These are phyloP conservation scores for Ctenicera cuprea DNA, from an alignment of 2,888 invertebrate genomes.

Conservation along the genomic window DNA sequence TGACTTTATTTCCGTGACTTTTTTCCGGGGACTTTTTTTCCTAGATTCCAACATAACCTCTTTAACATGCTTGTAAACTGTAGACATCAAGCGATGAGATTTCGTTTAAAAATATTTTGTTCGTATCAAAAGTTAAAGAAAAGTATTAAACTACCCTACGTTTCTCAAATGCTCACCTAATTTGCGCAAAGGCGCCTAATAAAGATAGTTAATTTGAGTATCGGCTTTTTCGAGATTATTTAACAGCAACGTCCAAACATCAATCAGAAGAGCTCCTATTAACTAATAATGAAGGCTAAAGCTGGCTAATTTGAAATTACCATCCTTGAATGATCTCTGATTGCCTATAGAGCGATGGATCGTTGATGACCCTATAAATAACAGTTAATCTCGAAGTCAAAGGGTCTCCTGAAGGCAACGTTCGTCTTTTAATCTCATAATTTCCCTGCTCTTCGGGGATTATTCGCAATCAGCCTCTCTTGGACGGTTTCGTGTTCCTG, in stretches of 20 bases:
- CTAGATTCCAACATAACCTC: no score
- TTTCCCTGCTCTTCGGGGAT: conserved; percentile 61
- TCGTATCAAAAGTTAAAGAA: no score
- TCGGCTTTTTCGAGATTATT: background rate
- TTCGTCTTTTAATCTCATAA: conserved; percentile 66
- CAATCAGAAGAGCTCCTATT: conserved; percentile 44
- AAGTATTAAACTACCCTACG: no score
- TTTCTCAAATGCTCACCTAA: no score
- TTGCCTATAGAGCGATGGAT: conserved; percentile 69
- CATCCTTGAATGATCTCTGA: conserved; percentile 70
- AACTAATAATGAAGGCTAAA: conserved; percentile 55
- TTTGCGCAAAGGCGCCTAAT: background rate
- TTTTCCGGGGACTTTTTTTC: no score
- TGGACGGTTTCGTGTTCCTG: conserved; percentile 40
- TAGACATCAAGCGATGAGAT: no score
- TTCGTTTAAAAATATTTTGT: no score
- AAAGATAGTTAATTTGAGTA: conserved; percentile 2
- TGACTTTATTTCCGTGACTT: no score
- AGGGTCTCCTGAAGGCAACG: conserved; percentile 63
- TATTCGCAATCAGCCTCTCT: conserved; percentile 60
- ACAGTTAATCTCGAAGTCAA: conserved; percentile 68
- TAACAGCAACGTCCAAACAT: conserved; percentile 7
- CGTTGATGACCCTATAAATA: conserved; percentile 70
- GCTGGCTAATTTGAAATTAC: conserved; percentile 68
- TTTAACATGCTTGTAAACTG: no score